phyloP scores from a whole-genome alignment of 2,797 vertebrate species.

The Hydrophis major region DNA sequence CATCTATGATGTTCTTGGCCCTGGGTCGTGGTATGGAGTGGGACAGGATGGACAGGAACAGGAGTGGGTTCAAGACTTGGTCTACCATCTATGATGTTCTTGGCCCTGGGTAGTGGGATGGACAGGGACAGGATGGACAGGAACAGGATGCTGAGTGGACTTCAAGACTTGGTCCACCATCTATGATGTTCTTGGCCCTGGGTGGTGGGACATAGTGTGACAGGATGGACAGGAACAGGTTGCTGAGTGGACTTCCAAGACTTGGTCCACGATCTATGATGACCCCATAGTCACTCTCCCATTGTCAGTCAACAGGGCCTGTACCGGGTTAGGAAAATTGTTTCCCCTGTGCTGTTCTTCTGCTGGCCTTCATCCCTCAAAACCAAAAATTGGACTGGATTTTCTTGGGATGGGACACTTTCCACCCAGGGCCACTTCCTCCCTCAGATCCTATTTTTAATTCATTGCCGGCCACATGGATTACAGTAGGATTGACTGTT shows the following conservation, averaged over 20 bases:
- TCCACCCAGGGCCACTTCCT: not conserved
- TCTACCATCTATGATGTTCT: no score
- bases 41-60: no score
- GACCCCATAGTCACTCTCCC: not conserved
- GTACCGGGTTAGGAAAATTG: not conserved
- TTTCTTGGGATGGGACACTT: not conserved
- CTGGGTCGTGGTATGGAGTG: no score
- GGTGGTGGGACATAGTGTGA: no score
- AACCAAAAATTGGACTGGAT: not conserved
- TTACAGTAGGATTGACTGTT: not conserved
- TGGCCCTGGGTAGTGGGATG: no score
- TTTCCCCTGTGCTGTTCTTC: not conserved
- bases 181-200: not conserved
- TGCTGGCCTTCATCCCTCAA: not conserved
- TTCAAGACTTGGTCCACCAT: not conserved
- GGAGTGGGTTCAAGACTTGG: no score
- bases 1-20: no score
- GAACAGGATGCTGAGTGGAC: not conserved
- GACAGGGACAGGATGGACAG: not conserved
- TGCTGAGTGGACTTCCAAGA: not conserved
- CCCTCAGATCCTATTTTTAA: not conserved
- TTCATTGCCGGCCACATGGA: not conserved
- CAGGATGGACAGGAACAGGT: no score
- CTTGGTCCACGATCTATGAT: not conserved
- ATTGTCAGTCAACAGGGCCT: not conserved